Percentiles rank a stretch among this genome's conserved stretches.
These are phyloP conservation scores for Tipula vernalis DNA, from an alignment of 2,888 invertebrate species.

Conservation along the genomic window DNA sequence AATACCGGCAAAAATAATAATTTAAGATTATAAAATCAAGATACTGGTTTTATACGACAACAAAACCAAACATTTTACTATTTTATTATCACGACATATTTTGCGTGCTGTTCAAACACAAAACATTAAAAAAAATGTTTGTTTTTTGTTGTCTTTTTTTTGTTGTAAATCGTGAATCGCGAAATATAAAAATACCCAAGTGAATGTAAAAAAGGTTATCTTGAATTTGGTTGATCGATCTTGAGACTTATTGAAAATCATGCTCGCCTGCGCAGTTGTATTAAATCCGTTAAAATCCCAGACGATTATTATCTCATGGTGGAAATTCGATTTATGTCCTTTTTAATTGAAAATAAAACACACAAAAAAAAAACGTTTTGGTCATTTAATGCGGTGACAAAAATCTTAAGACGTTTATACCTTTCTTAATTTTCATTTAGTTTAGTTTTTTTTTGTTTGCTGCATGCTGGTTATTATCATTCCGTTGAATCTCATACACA, in stretches of 20 bases:
- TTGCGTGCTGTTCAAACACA: neutral
- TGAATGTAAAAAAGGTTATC: neutral
- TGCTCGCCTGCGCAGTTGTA: neutral
- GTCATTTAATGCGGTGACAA: neutral
- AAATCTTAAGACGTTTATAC: neutral
- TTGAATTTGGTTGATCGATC: neutral
- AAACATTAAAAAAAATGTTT: neutral
- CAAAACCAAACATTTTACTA: neutral
- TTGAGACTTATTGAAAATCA: neutral
- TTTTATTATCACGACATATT: neutral
- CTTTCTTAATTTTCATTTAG: neutral
- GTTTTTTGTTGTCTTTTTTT: neutral
- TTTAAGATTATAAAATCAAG: neutral
- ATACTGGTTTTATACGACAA: neutral
- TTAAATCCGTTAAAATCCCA: neutral
- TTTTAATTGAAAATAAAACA: neutral
- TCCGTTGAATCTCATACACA: neutral
- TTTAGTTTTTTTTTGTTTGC: neutral
- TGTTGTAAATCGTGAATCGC: neutral
- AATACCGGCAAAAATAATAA: neutral
- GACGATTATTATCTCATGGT: neutral
- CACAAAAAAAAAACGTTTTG: neutral
- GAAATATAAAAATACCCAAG: neutral
- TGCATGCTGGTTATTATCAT: neutral
- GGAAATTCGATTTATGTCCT: neutral